Evolutionary conservation across 2,113 vertebrate genomes (phyloP), one percentile per base, ranked within the genome.

Genomic region (Pardalotus punctatus): DNA sequence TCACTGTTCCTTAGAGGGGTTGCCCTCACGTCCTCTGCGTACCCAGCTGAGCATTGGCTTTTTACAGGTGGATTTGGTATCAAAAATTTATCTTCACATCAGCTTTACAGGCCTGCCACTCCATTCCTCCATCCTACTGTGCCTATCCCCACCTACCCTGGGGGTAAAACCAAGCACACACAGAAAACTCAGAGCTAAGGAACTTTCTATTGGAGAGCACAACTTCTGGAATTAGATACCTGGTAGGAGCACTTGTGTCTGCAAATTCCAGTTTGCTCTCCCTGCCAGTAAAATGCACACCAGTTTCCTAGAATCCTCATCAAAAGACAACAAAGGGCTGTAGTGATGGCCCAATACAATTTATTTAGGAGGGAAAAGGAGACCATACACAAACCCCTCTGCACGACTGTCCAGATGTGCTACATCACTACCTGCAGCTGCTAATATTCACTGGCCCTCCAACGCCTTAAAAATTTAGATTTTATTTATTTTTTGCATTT

Each of bases 291-390:
- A 76, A 58, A 50, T 0, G 0, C 27, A 16, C 0, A 4, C 61
- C 82, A 67, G 50, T 87, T 94, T 96, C 93, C 81, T 71, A 79
- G 81, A 89, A 74, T 71, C 70, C 61, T 60, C 73, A 93, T 71
- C 73, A 87, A 47, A 94, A 79, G 24, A 19, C 47, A 82, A 50
- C 38, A 81, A 86, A 81, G 13, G 14, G 27, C 31, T 82, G 12
- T 38, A 58, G 35, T 54, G 62, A 77, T 61, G 58, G 40, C 24
- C 54, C 92, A 73, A 90, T 45, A 25, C 74, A 77, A 77, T 90
- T 73, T 66, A 57, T 88, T 73, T 50, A 57, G 61, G 77, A 62
- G 16, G 47, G 35, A 20, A 58, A n/a, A 76, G n/a, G 38, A 73
- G 24, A 65, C 9, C 57, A 31, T 28, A 16, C 10, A 47, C 6